Evolutionary conservation across 2,888 invertebrate genomes (phyloP).

Genomic region (Chironomus tentans): DNA sequence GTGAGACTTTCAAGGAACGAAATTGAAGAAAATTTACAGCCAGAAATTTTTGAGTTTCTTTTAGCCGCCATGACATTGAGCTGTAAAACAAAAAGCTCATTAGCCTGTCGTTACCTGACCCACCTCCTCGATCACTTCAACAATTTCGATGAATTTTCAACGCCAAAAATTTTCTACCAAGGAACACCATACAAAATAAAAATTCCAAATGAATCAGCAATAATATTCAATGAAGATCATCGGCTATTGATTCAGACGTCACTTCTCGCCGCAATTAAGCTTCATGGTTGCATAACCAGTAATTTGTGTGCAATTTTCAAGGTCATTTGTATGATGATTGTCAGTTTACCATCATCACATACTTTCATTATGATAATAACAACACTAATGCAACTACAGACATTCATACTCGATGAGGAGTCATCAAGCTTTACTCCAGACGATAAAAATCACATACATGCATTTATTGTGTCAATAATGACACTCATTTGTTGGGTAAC

Average conservation of each 20-base stretch:
- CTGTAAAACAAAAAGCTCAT: slow-evolving; percentile 43
- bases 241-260: not conserved
- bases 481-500: slow-evolving; percentile 55
- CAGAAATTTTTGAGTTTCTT: slow-evolving; percentile 44
- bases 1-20: slow-evolving; percentile 40
- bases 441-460: slow-evolving; percentile 48
- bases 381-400: slow-evolving; percentile 53
- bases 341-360: slow-evolving; percentile 54
- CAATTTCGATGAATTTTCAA: slow-evolving; percentile 44
- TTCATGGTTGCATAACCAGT: slow-evolving; percentile 43
- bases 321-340: slow-evolving; percentile 46
- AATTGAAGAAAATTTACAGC: slow-evolving; percentile 43
- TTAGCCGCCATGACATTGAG: slow-evolving; percentile 45
- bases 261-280: slow-evolving; percentile 41
- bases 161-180: slow-evolving; percentile 46
- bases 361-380: slow-evolving; percentile 51
- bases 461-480: slow-evolving; percentile 50
- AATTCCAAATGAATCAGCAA: slow-evolving; percentile 41
- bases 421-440: slow-evolving; percentile 35
- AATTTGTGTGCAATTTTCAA: slow-evolving; percentile 49
- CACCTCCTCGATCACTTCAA: slow-evolving; percentile 48
- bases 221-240: slow-evolving; percentile 31
- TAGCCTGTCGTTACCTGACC: slow-evolving; percentile 49
- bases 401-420: slow-evolving; percentile 43
- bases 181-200: slow-evolving; percentile 36